Evolutionary conservation across 2,888 invertebrate species (phyloP).

Genomic region (Noctua pronuba): DNA sequence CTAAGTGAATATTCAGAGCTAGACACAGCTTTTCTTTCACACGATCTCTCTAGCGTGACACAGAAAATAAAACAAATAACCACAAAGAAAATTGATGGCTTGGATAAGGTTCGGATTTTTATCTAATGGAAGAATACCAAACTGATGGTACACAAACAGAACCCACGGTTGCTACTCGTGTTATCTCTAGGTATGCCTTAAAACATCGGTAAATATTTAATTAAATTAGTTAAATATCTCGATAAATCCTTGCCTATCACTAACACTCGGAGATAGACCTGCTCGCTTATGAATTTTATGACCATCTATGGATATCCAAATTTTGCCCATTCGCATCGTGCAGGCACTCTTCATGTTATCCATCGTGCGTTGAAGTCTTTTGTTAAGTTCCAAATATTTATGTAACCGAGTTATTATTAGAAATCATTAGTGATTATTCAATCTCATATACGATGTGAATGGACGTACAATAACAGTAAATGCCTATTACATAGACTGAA

Average conservation of each 20-base stretch:
- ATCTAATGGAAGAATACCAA: background rate
- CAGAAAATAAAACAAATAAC: constrained; percentile 37
- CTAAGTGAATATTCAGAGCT: constrained; percentile 69
- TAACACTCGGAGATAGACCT: background rate
- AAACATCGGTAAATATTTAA: background rate
- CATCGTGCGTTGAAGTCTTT: constrained; percentile 83
- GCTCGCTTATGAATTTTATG: background rate
- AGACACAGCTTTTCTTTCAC: constrained; percentile 61
- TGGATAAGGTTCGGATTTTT: background rate
- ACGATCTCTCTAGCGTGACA: constrained; percentile 53
- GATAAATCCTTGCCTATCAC: background rate
- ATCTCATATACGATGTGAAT: constrained; percentile 42
- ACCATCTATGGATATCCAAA: background rate
- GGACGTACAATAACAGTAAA: constrained; percentile 45
- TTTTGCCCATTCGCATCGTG: constrained; percentile 47
- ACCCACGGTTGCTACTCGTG: background rate
- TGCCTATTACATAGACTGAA: constrained; percentile 38
- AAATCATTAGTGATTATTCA: constrained; percentile 29
- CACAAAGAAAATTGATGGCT: background rate
- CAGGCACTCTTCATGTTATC: constrained; percentile 40
- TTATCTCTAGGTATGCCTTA: background rate
- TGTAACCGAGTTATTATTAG: constrained; percentile 41
- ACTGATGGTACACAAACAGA: background rate
- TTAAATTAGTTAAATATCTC: background rate
- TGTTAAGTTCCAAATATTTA: constrained; percentile 66